Base-by-base conservation (phyloP, 2,113 vertebrate species). In the Coptodon bakossiorum region DNA sequence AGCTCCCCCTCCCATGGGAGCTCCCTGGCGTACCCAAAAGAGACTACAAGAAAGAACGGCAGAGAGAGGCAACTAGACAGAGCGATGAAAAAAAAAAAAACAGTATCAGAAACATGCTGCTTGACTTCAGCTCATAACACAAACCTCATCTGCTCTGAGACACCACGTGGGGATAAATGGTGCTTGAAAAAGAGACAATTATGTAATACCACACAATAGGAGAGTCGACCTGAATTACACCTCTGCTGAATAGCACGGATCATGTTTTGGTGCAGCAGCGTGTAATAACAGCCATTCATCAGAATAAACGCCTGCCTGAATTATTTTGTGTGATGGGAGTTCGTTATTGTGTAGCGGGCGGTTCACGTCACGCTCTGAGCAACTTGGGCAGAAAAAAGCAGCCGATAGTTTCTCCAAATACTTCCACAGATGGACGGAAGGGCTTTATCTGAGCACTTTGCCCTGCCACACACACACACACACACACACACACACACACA, bases 361-460 rank as follows among this genome's bases (percentile, higher is more conserved):
- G 81, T 87, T 90, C 85, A 5, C 14, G 85, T 85, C 89, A 79
- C 16, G 80, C 38, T n/a, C 29, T 14, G 66, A n/a, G 86, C 48
- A 83, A 82, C 76, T 48, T 2, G 85, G 91, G 81, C 81, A 6
- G 9, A 54, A 61, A 0, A 66, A 71, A 71, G 63, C 76, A 73
- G 63, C 66, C 68, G 81, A 90, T 86, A 59, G 6, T 17, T 40
- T 86, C 85, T 85, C 22, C 84, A 86, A 91, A 89, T 87, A 92
- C 88, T 71, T 71, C 22, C 80, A 85, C 54, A 17, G 38, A 36
- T 22, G 73, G 36, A 86, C 4, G 80, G 78, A 43, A 22, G 66
- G 24, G 80, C 80, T 92, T 86, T 89, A 88, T 93, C 86, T 61
- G 81, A 86, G 45, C 59, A 34, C 84, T 83, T 54, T 81, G 50